A percentile compares a stretch with the other conserved stretches of the same genome.
phyloP scores from a whole-genome alignment of 2,113 vertebrate genomes.

The Lynx canadensis region DNA sequence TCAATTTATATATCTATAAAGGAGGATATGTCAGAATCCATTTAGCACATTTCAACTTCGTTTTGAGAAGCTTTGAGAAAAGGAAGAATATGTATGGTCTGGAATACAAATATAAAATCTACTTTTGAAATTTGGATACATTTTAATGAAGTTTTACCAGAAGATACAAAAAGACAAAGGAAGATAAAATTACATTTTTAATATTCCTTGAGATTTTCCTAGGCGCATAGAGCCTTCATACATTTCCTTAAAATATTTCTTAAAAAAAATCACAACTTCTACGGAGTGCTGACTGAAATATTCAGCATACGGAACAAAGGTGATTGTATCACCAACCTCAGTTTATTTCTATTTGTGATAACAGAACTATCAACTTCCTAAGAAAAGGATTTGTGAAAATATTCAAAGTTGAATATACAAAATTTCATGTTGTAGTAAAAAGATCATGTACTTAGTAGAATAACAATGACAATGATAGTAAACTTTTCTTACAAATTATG shows the following conservation, averaged over 20 bases:
- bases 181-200: not conserved
- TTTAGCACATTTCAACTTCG: conserved; percentile 33
- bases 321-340: not conserved
- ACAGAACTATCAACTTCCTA: not conserved
- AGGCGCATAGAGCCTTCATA: not conserved
- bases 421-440: not conserved
- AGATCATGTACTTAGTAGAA: not conserved
- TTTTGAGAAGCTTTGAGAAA: conserved; percentile 34
- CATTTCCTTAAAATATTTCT: not conserved
- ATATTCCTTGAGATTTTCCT: not conserved
- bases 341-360: conserved; percentile 30
- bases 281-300: not conserved
- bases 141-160: conserved; percentile 38
- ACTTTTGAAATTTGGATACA: not conserved
- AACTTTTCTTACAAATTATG: not conserved
- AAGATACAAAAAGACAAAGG: not conserved
- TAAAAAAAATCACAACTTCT: not conserved
- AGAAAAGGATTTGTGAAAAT: not conserved
- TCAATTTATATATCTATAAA: not conserved
- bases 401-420: not conserved
- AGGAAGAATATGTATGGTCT: not conserved
- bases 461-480: not conserved
- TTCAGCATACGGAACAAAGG: not conserved
- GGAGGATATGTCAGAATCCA: not conserved
- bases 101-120: not conserved